Conservation (phyloP, 2,797 vertebrate genomes). For the Pelodytes ibericus region DNA sequence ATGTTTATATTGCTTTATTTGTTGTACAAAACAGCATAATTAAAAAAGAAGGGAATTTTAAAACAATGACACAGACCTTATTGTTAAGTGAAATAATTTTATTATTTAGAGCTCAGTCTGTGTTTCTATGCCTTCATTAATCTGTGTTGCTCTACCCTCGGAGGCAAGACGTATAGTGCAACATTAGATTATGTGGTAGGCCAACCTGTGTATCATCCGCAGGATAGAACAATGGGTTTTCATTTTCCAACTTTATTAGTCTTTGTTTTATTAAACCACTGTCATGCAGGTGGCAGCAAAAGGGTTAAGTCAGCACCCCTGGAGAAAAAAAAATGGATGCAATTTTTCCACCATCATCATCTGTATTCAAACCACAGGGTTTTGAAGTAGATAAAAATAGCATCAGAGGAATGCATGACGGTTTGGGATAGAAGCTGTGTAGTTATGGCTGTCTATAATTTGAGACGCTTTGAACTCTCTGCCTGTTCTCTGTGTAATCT, state of each 20-base stretch:
- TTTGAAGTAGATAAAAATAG: constrained; percentile 54
- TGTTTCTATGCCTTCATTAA: too few species aligned
- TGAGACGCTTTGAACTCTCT: constrained; percentile 41
- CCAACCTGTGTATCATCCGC: too few species aligned
- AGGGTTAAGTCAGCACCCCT: constrained; percentile 19
- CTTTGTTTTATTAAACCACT: constrained; percentile 19
- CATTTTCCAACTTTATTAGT: neutral
- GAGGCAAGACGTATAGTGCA: too few species aligned
- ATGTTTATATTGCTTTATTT: too few species aligned
- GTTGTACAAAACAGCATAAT: too few species aligned
- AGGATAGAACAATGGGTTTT: too few species aligned
- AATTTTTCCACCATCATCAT: constrained; percentile 37
- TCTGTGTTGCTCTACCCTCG: too few species aligned
- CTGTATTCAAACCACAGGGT: constrained; percentile 43
- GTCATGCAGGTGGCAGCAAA: constrained; percentile 6
- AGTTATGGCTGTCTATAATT: constrained; percentile 51
- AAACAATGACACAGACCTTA: too few species aligned
- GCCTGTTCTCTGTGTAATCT: constrained; percentile 36
- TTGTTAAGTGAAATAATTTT: too few species aligned
- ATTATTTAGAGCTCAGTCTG: too few species aligned
- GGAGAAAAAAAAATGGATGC: constrained; percentile 26
- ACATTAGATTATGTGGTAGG: too few species aligned
- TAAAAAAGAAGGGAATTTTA: too few species aligned
- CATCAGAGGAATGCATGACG: constrained; percentile 45
- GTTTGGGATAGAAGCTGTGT: constrained; percentile 44